These are phyloP conservation scores for Centroberyx gerrardi DNA, from an alignment of 2,797 vertebrate genomes.

Conservation along the genomic window DNA sequence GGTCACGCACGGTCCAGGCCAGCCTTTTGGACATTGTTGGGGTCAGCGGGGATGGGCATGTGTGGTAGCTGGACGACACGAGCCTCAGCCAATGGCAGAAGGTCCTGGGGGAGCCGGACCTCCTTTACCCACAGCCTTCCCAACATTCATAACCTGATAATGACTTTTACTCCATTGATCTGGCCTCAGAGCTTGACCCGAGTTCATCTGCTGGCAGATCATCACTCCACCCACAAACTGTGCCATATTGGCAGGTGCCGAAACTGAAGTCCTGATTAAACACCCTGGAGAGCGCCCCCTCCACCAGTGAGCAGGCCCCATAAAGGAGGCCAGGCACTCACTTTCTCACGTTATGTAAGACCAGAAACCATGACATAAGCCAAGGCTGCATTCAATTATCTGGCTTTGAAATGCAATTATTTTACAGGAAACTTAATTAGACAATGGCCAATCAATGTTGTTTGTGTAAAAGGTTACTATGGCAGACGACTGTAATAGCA, in stretches of 20 bases:
- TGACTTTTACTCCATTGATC: constrained; percentile 84
- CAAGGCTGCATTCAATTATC: background rate
- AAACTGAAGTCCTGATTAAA: constrained; percentile 71
- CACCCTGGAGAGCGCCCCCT: constrained; percentile 43
- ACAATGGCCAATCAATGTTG: background rate
- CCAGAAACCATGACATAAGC: background rate
- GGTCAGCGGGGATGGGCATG: constrained; percentile 83
- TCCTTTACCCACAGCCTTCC: constrained; percentile 57
- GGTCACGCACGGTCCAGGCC: constrained; percentile 79
- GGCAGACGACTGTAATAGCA: background rate
- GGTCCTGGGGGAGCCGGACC: constrained; percentile 55
- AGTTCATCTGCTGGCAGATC: constrained; percentile 51
- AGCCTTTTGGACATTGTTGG: constrained; percentile 73
- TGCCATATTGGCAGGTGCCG: constrained; percentile 72
- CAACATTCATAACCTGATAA: constrained; percentile 81
- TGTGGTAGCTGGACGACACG: constrained; percentile 51
- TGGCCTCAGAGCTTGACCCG: constrained; percentile 61
- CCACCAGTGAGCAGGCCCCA: constrained; percentile 30
- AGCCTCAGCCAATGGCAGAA: constrained; percentile 62
- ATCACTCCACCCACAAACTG: constrained; percentile 66
- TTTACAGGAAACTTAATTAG: constrained; percentile 7
- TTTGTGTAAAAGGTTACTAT: background rate
- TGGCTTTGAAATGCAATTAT: constrained; percentile 28
- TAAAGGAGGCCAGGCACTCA: constrained; percentile 37
- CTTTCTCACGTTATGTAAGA: constrained; percentile 76